A percentile compares a stretch with the other conserved stretches of the same genome.
These are phyloP conservation scores for Lithobates sylvaticus DNA, from an alignment of 2,797 vertebrate genomes.

Conservation along the genomic window DNA sequence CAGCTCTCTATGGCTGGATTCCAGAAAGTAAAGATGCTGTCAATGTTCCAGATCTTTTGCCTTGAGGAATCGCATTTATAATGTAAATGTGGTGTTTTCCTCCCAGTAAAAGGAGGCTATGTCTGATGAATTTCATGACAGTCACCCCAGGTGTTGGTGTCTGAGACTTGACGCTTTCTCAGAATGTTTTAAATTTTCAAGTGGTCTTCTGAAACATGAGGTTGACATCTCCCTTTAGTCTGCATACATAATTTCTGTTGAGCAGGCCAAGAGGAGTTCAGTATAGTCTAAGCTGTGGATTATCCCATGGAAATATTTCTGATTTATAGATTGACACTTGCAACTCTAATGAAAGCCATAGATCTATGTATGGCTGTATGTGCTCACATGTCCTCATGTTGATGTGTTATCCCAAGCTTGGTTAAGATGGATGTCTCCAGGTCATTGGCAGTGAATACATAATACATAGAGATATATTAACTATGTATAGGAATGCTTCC, in stretches of 20 bases:
- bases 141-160: constrained; percentile 51
- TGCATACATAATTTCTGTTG: constrained; percentile 14
- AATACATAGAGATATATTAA: constrained; percentile 10
- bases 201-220: not conserved
- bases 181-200: not conserved
- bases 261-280: constrained; percentile 7
- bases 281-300: constrained; percentile 3
- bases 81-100: constrained; percentile 70
- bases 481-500: constrained; percentile 19
- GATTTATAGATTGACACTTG: constrained; percentile 22
- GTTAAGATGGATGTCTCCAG: not conserved
- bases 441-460: not conserved
- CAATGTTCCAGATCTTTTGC: constrained; percentile 70
- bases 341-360: not conserved
- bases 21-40: constrained; percentile 73
- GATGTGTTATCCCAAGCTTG: not conserved
- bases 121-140: constrained; percentile 67
- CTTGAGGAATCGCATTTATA: constrained; percentile 73
- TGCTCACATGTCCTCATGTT: not conserved
- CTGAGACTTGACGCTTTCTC: constrained; percentile 41
- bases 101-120: constrained; percentile 66
- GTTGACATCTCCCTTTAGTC: constrained; percentile 39
- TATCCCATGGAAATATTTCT: not conserved
- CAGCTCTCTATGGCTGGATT: constrained; percentile 61
- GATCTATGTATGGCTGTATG: not conserved